Evolutionary conservation across 2,113 vertebrate genomes (phyloP), one percentile per base, ranked within the genome.

Genomic region (Petroica traversi): DNA sequence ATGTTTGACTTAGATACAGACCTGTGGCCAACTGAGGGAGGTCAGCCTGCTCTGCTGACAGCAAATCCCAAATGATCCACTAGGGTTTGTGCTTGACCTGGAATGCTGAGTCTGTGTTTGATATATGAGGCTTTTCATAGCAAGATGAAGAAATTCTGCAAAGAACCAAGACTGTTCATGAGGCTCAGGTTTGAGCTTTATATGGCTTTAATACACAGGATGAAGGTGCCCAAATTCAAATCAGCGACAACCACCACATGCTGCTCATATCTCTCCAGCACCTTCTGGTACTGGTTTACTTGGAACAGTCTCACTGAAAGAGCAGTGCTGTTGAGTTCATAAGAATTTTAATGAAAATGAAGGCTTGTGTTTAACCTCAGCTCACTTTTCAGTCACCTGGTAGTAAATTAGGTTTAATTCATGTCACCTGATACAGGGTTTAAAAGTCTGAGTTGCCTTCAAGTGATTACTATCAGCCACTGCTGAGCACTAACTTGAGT

Each of bases 201-300:
- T n/a, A n/a, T n/a, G n/a, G n/a, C n/a, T n/a, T n/a, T n/a, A 69
- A 45, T 10, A n/a, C 5, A 2, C 4, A 11, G 10, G 13, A 10
- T 14, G 24, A 63, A 88, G 7, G 16, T 40, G 20, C 46, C 36
- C n/a, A 24, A n/a, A 73, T 45, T 36, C 12, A 61, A 64, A 57
- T 12, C 13, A 63, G 8, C 17, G 31, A 33, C 8, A 19, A 25
- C 11, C 0, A 0, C 17, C 40, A 31, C 1, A 23, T 2, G 4
- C 8, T 57, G n/a, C 29, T 77, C 20, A 38, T 11, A 51, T 59
- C 8, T 52, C 17, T 71, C 63, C 52, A 29, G 15, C 18, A 84
- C 29, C 14, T 69, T 69, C 31, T 77, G 8, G 4, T 83, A 40
- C 10, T 19, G 10, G 10, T 49, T 74, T 51, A 18, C 14, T 58